Percentiles rank a stretch among this genome's conserved stretches.
phyloP scores from a whole-genome alignment of 2,797 vertebrate genomes.

The Enteromius afrohamiltoni region DNA sequence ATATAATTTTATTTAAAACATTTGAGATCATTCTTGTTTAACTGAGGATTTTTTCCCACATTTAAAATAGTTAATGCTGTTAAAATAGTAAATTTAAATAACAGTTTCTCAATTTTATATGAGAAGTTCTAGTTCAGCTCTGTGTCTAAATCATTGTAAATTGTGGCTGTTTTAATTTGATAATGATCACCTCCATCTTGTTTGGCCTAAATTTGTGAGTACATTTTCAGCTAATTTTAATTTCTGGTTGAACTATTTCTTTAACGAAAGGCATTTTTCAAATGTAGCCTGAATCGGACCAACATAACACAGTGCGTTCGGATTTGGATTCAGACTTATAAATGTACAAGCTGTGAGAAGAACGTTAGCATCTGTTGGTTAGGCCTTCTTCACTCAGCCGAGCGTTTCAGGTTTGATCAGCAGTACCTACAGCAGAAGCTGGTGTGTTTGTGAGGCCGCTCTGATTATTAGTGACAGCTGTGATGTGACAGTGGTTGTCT shows the following conservation, averaged over 20 bases:
- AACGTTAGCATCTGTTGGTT: slow-evolving; percentile 9
- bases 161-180: too few relatives aligned
- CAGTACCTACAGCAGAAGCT: slow-evolving; percentile 14
- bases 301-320: neutral
- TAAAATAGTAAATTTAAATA: too few relatives aligned
- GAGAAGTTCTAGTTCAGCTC: too few relatives aligned
- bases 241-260: neutral
- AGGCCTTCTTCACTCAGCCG: neutral
- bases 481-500: slow-evolving; percentile 42
- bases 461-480: slow-evolving; percentile 55
- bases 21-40: too few relatives aligned
- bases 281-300: neutral
- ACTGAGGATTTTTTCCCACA: too few relatives aligned
- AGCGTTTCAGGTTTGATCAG: slow-evolving; percentile 21
- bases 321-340: slow-evolving; percentile 4
- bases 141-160: too few relatives aligned
- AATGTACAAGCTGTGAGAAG: neutral
- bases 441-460: slow-evolving; percentile 1
- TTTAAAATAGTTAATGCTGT: too few relatives aligned
- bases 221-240: neutral
- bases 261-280: neutral
- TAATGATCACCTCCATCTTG: too few relatives aligned
- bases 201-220: too few relatives aligned
- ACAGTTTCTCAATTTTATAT: too few relatives aligned
- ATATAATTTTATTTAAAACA: too few relatives aligned